Evolutionary conservation across 2,888 invertebrate genomes (phyloP), one percentile per base, ranked within the genome.

Genomic region (Drosophila cracens): DNA sequence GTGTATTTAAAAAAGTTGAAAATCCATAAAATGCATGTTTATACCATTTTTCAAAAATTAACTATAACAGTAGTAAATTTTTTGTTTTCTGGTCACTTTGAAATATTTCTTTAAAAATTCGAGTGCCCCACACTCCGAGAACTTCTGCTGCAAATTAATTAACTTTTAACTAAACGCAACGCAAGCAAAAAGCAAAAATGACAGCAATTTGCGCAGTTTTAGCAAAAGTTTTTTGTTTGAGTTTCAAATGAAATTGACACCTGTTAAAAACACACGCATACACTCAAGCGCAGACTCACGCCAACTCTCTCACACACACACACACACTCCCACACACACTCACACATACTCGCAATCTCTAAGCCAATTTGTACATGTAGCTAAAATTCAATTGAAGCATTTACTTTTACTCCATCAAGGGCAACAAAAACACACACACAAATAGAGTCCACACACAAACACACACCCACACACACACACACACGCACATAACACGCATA

Each of bases 221-320:
- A 63, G 70, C 66, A 56, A 76, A 89, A 80, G 73, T 85, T 82
- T 83, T 68, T 66, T 82, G 81, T 89, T 85, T 86, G 83, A 86
- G 88, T 85, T 85, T 80, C 59, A 78, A 88, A 88, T 85, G 88
- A 86, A 89, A 85, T 89, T 88, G 85, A 89, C 85, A 89, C 90
- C 90, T 85, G 90, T 76, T 83, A 70, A 73, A 75, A 77, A 75
- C 82, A 80, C 59, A 59, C 57, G 68, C 60, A 52, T 60, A 57
- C 57, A 58, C 70, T 56, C 59, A 62, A 46, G 52, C 31, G 49
- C 53, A 63, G 34, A 34, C 36, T 36, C 62, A 58, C 57, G 57
- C 25, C 38, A n/a, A 34, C 13, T 46, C 49, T 38, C 54, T 48
- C 33, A 10, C 34, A 46, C 51, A 27, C 33, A 53, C 33, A 58